Base-by-base conservation (phyloP, 2,888 invertebrate species). In the Panzeria rudis region DNA sequence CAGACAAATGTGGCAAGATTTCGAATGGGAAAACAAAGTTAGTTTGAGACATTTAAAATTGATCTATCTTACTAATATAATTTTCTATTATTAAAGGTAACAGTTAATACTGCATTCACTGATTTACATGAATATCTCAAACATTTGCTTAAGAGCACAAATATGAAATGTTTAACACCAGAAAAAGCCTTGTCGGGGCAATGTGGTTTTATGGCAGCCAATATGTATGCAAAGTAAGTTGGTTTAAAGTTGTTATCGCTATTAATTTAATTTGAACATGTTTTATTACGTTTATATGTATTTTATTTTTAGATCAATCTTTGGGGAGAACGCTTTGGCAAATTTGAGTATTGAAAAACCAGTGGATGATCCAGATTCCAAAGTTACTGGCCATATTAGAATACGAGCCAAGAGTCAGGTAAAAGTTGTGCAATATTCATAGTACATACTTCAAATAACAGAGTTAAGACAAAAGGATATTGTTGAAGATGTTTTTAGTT, bases 21-120 rank as follows among this genome's bases (percentile, higher is more conserved):
- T 99, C 93, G 99, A 99, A 93, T 99, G 99, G 99, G 99, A 99
- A 94, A 99, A 99, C 93, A 99, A 99, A 95, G 98, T 94, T 87
- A 35, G 25, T 11, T 56, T 29, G 3, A 17, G 3, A 5, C 44
- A 56, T n/a, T 52, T 38, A 0, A 29, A 29, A 38, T 38, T 11
- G 8, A 50, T 54, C 11, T 6, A 25, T 62, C 2, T n/a, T 5
- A 17, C 20, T 15, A n/a, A 20, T 52, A 0, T 0, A 20, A 41
- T 20, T 20, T 54, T 59, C 8, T 17, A 0, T 50, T 62, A 25
- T 61, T 78, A 69, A 38, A 91, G 90, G 91, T 93, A 8, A 95
- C 98, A 0, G 98, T 99, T 2, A 98, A 98, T 92, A 99, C 99
- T 1, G 96, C 96, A 68, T 95, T 99, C 87, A 97, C 97, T 0